These are phyloP conservation scores for Drosophila bipectinata DNA, from an alignment of 1,140 invertebrate species.

Conservation along the genomic window DNA sequence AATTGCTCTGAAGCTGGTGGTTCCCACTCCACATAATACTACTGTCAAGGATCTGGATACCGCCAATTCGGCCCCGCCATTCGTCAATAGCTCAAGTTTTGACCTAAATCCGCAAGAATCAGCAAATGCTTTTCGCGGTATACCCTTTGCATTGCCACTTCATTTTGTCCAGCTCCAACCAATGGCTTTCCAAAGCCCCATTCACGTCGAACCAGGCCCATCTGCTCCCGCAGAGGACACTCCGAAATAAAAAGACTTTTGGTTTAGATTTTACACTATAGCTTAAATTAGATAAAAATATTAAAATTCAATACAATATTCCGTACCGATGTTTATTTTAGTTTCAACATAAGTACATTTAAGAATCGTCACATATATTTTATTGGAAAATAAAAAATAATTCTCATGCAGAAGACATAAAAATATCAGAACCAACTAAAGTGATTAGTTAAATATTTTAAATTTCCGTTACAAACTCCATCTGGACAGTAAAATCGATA, in stretches of 20 bases:
- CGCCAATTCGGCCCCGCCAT: constrained; percentile 18
- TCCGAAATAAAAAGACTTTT: constrained; percentile 9
- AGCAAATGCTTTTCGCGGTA: constrained; percentile 37
- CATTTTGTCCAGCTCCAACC: constrained; percentile 72
- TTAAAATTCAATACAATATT: background rate
- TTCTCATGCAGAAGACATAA: no score
- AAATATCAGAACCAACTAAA: no score
- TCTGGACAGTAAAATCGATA: no score
- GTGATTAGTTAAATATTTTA: no score
- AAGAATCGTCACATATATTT: no score
- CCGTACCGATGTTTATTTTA: background rate
- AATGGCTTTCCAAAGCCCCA: constrained; percentile 59
- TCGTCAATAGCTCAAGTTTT: constrained; percentile 28
- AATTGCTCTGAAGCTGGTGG: constrained; percentile 41
- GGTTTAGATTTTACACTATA: background rate
- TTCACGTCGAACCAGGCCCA: constrained; percentile 35
- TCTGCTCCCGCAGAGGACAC: constrained; percentile 6
- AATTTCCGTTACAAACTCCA: no score
- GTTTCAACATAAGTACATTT: no score
- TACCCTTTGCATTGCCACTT: constrained; percentile 61
- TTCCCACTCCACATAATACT: constrained; percentile 37
- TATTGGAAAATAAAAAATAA: no score
- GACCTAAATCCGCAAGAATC: constrained; percentile 46
- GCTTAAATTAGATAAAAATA: constrained; percentile 11
- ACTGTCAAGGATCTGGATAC: constrained; percentile 41